Percentiles rank a stretch among this genome's conserved stretches.
Evolutionary conservation across 2,888 invertebrate genomes (phyloP).

Genomic region (Spilosoma lubricipeda): DNA sequence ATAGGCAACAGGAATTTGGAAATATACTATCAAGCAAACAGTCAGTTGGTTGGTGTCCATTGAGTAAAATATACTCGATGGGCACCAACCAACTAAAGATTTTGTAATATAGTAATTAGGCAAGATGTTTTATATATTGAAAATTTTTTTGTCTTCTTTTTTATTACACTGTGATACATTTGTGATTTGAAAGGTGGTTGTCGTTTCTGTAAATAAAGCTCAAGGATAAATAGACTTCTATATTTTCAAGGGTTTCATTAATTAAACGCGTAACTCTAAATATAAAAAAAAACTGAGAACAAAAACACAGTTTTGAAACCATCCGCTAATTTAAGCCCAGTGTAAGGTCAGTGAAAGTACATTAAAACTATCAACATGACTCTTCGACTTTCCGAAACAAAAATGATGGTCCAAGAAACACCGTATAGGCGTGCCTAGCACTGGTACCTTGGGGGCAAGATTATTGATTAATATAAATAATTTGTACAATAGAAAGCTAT

Average conservation of each 20-base stretch:
- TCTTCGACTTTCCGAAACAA: conserved; percentile 57
- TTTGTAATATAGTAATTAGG: not conserved
- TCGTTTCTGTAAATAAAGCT: not conserved
- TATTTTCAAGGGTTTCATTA: not conserved
- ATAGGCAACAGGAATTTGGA: not conserved
- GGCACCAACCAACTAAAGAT: no score
- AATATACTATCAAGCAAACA: no score
- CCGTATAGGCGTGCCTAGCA: conserved; percentile 73
- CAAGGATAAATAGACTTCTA: not conserved
- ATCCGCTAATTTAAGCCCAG: conserved; percentile 33
- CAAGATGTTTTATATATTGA: no score
- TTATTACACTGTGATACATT: not conserved
- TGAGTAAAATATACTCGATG: no score
- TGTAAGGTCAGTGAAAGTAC: conserved; percentile 51
- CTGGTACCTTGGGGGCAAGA: conserved; percentile 67
- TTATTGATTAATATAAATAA: conserved; percentile 79
- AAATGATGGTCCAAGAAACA: conserved; percentile 71
- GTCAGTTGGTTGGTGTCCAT: fast-evolving
- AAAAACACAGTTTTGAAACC: conserved; percentile 17
- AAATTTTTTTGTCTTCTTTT: no score
- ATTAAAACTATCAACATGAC: conserved; percentile 39
- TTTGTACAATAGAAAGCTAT: conserved; percentile 74
- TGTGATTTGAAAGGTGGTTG: not conserved
- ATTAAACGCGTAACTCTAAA: not conserved
- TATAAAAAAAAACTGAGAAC: not conserved